Conservation (phyloP, 2,888 invertebrate species). For the Ditula angustiorana region DNA sequence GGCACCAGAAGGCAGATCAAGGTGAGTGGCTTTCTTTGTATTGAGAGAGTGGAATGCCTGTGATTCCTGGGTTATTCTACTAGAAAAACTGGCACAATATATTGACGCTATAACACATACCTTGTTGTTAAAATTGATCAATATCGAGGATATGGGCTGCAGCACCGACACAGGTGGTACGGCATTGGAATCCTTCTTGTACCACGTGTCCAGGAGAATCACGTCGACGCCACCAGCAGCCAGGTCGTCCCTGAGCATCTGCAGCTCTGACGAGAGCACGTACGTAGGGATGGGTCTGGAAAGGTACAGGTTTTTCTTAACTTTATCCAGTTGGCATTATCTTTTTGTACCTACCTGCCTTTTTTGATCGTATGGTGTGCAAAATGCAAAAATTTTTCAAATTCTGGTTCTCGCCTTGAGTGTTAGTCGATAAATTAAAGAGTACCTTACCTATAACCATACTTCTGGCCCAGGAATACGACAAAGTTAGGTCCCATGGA, state of each 20-base stretch:
- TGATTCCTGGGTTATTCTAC: no score
- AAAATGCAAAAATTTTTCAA: no score
- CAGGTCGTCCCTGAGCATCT: slow-evolving; percentile 93
- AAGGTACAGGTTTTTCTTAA: no score
- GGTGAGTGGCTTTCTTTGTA: no score
- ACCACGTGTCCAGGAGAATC: slow-evolving; percentile 95
- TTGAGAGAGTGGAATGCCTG: no score
- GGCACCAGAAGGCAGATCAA: no score
- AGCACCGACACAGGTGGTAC: slow-evolving; percentile 97
- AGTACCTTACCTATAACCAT: slow-evolving; percentile 90
- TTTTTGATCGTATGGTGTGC: no score
- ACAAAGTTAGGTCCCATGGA: slow-evolving; percentile 99
- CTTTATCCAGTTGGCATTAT: no score
- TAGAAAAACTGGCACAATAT: no score
- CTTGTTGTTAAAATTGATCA: slow-evolving; percentile 99
- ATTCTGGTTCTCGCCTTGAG: no score
- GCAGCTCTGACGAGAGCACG: slow-evolving; percentile 95
- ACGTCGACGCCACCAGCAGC: slow-evolving; percentile 93
- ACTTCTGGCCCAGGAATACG: slow-evolving; percentile 98
- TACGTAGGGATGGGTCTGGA: slow-evolving; percentile 96
- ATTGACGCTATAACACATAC: slow-evolving; percentile 68
- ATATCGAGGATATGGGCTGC: slow-evolving; percentile 98
- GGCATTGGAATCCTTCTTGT: slow-evolving; percentile 97
- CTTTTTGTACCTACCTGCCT: no score
- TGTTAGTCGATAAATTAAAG: no score